Evolutionary conservation across 2,797 vertebrate genomes (phyloP).

Genomic region (Cichlasoma orientale): DNA sequence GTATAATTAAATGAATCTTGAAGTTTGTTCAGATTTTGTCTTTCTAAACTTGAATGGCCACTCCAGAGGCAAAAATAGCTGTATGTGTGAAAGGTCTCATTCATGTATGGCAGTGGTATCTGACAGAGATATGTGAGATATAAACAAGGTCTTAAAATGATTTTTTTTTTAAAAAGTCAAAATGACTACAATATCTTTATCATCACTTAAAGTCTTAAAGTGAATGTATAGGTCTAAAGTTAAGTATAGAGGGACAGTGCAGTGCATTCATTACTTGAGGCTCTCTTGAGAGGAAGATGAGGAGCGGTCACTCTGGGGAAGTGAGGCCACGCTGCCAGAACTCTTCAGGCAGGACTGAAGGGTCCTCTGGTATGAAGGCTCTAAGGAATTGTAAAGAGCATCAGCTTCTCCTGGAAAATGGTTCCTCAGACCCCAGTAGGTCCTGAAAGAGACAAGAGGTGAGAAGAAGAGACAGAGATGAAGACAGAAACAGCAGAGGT

Average conservation of each 20-base stretch:
- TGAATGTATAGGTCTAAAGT: not conserved
- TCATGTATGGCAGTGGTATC: not conserved
- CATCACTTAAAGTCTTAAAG: not conserved
- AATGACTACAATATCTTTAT: not conserved
- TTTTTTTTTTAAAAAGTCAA: not conserved
- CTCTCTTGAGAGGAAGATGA: constrained; percentile 98
- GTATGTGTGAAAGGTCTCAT: not conserved
- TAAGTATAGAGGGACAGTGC: not conserved
- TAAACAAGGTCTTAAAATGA: not conserved
- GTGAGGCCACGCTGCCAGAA: constrained; percentile 93
- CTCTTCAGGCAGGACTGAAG: constrained; percentile 92
- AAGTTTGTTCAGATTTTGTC: too few species aligned
- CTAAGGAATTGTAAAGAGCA: constrained; percentile 91
- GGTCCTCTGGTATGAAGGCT: constrained; percentile 92
- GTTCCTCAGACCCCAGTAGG: constrained; percentile 93
- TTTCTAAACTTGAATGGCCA: not conserved
- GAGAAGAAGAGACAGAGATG: not conserved
- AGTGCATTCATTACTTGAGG: constrained; percentile 87
- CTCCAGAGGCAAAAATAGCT: not conserved
- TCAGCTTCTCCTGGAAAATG: constrained; percentile 93
- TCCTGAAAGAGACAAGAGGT: constrained; percentile 73
- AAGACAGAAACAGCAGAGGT: not conserved
- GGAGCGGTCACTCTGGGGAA: constrained; percentile 96
- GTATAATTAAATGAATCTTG: too few species aligned
- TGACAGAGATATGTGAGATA: not conserved